phyloP scores from a whole-genome alignment of 2,888 invertebrate genomes.

The Steinernema hermaphroditum region DNA sequence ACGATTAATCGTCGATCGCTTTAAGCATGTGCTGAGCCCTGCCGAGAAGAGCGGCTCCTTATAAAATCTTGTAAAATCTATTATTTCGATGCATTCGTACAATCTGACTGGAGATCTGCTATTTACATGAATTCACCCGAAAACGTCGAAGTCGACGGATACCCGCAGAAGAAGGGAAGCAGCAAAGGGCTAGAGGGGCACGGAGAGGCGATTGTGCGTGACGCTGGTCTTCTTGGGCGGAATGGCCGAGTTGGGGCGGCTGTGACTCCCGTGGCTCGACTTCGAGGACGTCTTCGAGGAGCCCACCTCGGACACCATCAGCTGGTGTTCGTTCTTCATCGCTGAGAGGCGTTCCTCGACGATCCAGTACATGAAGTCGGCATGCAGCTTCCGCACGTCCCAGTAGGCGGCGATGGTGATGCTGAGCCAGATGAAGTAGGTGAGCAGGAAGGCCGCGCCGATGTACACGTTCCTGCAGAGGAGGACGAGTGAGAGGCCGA shows the following conservation, averaged over 20 bases:
- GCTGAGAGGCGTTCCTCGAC: slow-evolving; percentile 48
- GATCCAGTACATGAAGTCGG: slow-evolving; percentile 60
- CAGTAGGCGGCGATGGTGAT: slow-evolving; percentile 44
- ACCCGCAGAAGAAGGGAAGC: slow-evolving; percentile 3
- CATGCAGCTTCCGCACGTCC: slow-evolving; percentile 50
- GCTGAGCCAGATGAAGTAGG: slow-evolving; percentile 49
- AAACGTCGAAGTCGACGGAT: background rate
- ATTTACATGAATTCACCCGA: background rate
- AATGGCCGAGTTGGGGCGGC: slow-evolving; percentile 23
- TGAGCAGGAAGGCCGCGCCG: slow-evolving; percentile 48
- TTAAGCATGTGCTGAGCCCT: too few species aligned
- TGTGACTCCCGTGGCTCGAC: slow-evolving; percentile 28
- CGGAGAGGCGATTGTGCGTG: slow-evolving; percentile 22
- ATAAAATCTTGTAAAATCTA: too few species aligned
- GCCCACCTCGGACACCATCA: slow-evolving; percentile 18
- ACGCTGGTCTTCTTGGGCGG: slow-evolving; percentile 24
- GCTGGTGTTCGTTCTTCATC: slow-evolving; percentile 29
- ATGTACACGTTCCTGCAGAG: slow-evolving; percentile 47
- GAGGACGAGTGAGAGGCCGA: too few species aligned
- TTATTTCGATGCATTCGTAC: too few species aligned
- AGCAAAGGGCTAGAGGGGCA: slow-evolving; percentile 11
- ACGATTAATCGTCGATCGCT: too few species aligned
- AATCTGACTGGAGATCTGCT: background rate
- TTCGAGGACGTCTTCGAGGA: slow-evolving; percentile 19
- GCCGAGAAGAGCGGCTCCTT: too few species aligned